Conservation (phyloP, 2,888 invertebrate genomes). For the Polyploca ridens region DNA sequence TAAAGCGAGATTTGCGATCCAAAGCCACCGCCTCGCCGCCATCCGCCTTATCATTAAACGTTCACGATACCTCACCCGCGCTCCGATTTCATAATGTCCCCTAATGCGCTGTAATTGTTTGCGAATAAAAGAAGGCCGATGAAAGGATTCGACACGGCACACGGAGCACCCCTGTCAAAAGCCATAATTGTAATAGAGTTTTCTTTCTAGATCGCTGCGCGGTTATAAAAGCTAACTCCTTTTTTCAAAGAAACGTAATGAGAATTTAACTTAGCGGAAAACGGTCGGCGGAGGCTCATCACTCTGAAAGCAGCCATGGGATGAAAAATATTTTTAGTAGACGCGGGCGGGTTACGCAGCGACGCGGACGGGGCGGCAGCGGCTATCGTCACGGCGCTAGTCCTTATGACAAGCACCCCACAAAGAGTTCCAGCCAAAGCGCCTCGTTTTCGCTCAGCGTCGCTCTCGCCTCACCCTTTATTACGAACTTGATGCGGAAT, state of each 20-base stretch:
- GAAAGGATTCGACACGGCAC: constrained; percentile 60
- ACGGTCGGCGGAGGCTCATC: constrained; percentile 59
- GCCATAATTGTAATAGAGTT: constrained; percentile 77
- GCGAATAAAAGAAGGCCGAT: constrained; percentile 63
- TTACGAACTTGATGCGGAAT: constrained; percentile 65
- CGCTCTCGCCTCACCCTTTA: constrained; percentile 59
- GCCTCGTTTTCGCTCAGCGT: constrained; percentile 20
- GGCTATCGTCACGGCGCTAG: constrained; percentile 52
- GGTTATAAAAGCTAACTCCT: constrained; percentile 77
- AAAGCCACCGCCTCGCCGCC: constrained; percentile 68
- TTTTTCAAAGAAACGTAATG: constrained; percentile 80
- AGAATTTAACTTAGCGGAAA: constrained; percentile 81
- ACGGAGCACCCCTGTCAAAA: constrained; percentile 62
- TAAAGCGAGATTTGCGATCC: constrained; percentile 74
- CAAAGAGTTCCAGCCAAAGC: constrained; percentile 53
- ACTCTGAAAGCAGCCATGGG: constrained; percentile 61
- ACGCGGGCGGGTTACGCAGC: background rate
- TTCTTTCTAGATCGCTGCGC: constrained; percentile 66
- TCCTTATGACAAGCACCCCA: constrained; percentile 55
- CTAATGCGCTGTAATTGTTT: constrained; percentile 72
- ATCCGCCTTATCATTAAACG: constrained; percentile 74
- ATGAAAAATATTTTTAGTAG: constrained; percentile 65
- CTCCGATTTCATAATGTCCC: constrained; percentile 60
- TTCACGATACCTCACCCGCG: constrained; percentile 62
- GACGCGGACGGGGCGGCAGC: constrained; percentile 53